Base-by-base conservation (phyloP, 2,797 vertebrate genomes). In the Huso huso region DNA sequence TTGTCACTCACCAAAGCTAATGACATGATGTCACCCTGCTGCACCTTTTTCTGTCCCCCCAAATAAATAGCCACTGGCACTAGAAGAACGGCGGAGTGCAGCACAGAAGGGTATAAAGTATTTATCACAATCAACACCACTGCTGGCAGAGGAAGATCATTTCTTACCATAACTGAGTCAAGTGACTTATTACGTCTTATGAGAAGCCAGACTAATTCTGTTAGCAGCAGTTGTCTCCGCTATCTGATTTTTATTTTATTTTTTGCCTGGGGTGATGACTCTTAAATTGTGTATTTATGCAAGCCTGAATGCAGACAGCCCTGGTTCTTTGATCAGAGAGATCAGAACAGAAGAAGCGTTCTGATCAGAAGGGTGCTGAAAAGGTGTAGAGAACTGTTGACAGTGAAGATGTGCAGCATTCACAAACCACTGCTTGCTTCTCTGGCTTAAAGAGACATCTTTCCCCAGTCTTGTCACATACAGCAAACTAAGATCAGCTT, bases 51-150 rank as follows among this genome's bases (percentile, higher is more conserved):
- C 87, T 84, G 83, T 60, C 11, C 18, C 64, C 69, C 72, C 70
- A 71, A 83, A 84, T 76, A 87, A 84, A 89, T 75, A 78, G 75
- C 76, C 72, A 57, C 70, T 66, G 71, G 76, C 66, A 78, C 65
- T 78, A 70, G 68, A 61, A 3, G 72, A 73, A 70, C 11, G 74
- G 23, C 1, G 77, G 51, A 1, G 53, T 76, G 75, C 15, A 61
- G 75, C 71, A 83, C 76, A 81, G 73, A 68, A 51, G 68, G 76
- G 72, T 68, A 73, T 80, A 82, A 80, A 81, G 75, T 86, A 93
- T 91, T 93, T 88, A 86, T 92, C 88, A 93, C 89, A 93, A 92
- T 93, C 90, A 89, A 87, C 84, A 84, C 85, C 86, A 86, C 81
- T 75, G 79, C 84, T 79, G 71, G 84, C 81, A 66, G 74, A 86